Conservation (phyloP, 1,140 invertebrate species). For the Stegodyphus dumicola region DNA sequence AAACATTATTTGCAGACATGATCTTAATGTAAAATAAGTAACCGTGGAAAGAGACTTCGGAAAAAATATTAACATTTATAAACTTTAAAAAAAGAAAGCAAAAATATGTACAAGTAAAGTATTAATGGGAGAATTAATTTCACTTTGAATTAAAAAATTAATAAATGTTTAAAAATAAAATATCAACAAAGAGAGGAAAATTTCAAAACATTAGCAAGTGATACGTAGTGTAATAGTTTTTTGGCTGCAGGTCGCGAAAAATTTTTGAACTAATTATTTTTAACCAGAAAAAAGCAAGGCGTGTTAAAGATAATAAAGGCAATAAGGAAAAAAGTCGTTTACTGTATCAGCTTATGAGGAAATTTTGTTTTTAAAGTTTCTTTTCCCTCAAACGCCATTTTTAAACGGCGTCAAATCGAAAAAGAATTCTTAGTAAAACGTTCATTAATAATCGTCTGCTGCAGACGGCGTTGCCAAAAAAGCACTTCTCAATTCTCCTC, state of each 20-base stretch:
- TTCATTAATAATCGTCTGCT: constrained; percentile 41
- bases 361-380: constrained; percentile 6
- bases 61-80: too few relatives aligned
- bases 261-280: constrained; percentile 3
- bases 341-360: not conserved
- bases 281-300: not conserved
- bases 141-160: too few relatives aligned
- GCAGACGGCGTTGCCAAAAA: constrained; percentile 10
- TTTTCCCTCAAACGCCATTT: constrained; percentile 8
- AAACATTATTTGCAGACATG: too few relatives aligned
- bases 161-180: too few relatives aligned
- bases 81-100: too few relatives aligned
- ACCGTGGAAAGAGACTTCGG: too few relatives aligned
- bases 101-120: too few relatives aligned
- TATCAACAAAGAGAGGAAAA: too few relatives aligned
- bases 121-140: too few relatives aligned
- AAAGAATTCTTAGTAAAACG: constrained; percentile 18
- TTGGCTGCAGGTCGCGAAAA: not conserved
- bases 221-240: not conserved
- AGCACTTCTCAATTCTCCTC: not conserved
- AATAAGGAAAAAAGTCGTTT: too few relatives aligned
- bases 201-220: not conserved
- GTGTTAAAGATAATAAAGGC: too few relatives aligned
- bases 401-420: constrained; percentile 7
- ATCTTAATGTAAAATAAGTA: too few relatives aligned